phyloP scores from a whole-genome alignment of 2,113 vertebrate genomes.

The Hemichromis elongatus region DNA sequence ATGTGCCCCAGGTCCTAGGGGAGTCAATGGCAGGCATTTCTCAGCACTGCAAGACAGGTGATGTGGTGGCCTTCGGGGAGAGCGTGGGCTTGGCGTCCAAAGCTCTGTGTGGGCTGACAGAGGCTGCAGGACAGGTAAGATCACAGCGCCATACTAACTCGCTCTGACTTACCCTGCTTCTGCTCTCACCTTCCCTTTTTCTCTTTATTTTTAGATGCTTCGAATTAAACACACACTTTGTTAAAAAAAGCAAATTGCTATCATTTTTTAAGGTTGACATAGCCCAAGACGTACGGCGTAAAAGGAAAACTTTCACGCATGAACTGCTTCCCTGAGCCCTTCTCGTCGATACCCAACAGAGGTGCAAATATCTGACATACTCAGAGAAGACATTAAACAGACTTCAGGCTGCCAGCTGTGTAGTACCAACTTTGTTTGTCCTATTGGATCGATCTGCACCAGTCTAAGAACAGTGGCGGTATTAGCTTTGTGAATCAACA shows the following conservation, averaged over 20 bases:
- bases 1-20: constrained; percentile 82
- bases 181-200: background rate
- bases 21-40: constrained; percentile 99
- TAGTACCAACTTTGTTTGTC: background rate
- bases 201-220: background rate
- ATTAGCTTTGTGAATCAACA: background rate
- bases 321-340: background rate
- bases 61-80: constrained; percentile 90
- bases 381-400: background rate
- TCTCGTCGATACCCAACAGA: background rate
- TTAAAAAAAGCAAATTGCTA: background rate
- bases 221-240: background rate
- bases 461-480: background rate
- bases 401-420: background rate
- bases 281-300: background rate
- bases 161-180: background rate
- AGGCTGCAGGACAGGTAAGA: constrained; percentile 94
- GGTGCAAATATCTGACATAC: background rate
- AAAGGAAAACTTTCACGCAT: background rate
- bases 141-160: background rate
- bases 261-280: background rate
- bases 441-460: background rate
- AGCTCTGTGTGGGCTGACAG: constrained; percentile 94
- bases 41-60: constrained; percentile 94
- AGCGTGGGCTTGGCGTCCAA: constrained; percentile 94